Conservation (phyloP, 2,113 vertebrate genomes). For the Anarrhichthys ocellatus region DNA sequence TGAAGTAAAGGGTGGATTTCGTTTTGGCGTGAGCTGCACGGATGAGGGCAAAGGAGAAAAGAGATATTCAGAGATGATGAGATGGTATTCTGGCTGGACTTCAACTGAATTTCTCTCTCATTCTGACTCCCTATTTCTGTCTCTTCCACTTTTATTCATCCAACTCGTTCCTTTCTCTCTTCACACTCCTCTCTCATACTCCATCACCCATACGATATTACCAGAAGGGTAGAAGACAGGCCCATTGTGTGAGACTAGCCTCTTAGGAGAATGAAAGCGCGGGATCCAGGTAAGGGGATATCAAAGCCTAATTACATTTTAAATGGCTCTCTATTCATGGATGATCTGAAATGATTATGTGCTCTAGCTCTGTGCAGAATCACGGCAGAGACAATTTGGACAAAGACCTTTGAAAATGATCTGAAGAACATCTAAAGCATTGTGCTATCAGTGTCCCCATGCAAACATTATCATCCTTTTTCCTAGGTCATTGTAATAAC, state of each 20-base stretch:
- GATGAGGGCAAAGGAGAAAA: slow-evolving; percentile 27
- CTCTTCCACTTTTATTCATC: slow-evolving; percentile 30
- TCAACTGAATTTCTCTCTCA: slow-evolving; percentile 41
- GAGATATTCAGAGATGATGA: slow-evolving; percentile 42
- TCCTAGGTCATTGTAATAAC: slow-evolving; percentile 46
- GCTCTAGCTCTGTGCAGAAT: slow-evolving; percentile 34
- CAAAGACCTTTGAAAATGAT: slow-evolving; percentile 50
- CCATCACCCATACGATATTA: slow-evolving; percentile 35
- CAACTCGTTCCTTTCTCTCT: slow-evolving; percentile 6
- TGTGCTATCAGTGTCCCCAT: slow-evolving; percentile 33
- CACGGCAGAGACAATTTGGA: slow-evolving; percentile 37
- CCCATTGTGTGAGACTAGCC: slow-evolving; percentile 49
- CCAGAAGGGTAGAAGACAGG: slow-evolving; percentile 34
- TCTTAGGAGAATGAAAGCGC: slow-evolving; percentile 44
- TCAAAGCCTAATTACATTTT: slow-evolving; percentile 66
- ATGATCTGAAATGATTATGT: slow-evolving; percentile 47
- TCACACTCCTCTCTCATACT: slow-evolving; percentile 21
- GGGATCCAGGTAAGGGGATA: slow-evolving; percentile 62
- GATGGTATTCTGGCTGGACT: slow-evolving; percentile 51
- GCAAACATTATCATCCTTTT: slow-evolving; percentile 31
- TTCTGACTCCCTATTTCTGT: slow-evolving; percentile 10
- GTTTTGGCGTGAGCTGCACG: slow-evolving; percentile 43
- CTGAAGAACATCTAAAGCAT: slow-evolving; percentile 38
- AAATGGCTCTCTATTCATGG: slow-evolving; percentile 55
- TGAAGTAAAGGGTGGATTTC: slow-evolving; percentile 36